A percentile compares a stretch with the other conserved stretches of the same genome.
phyloP scores from a whole-genome alignment of 2,797 vertebrate genomes.

The Amniataba percoides region DNA sequence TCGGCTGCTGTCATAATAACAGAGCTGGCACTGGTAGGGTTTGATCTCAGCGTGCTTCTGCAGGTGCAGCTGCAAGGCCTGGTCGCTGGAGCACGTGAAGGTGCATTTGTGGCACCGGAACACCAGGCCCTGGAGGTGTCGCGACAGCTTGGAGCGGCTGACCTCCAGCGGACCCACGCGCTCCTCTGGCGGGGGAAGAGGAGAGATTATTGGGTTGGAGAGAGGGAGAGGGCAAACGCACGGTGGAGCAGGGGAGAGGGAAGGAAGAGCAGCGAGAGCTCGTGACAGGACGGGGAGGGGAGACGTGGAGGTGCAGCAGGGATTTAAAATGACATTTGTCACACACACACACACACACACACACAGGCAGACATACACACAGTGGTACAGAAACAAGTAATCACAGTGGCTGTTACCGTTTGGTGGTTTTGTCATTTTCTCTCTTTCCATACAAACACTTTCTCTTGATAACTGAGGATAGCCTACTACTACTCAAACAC shows the following conservation, averaged over 20 bases:
- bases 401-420: slow-evolving; percentile 5
- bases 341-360: neutral
- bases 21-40: slow-evolving; percentile 98
- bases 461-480: slow-evolving; percentile 2
- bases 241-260: neutral
- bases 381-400: neutral
- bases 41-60: slow-evolving; percentile 96
- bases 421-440: slow-evolving; percentile 39
- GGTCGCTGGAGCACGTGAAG: slow-evolving; percentile 98
- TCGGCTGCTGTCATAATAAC: slow-evolving; percentile 96
- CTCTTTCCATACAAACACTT: slow-evolving; percentile 33
- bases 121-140: slow-evolving; percentile 95
- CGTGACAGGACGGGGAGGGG: neutral
- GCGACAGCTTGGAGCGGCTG: slow-evolving; percentile 97
- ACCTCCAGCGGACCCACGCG: slow-evolving; percentile 97
- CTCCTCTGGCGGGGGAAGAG: slow-evolving; percentile 88
- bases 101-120: slow-evolving; percentile 99
- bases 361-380: neutral
- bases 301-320: slow-evolving; percentile 4
- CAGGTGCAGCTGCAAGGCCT: slow-evolving; percentile 95
- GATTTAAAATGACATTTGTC: slow-evolving; percentile 6
- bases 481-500: slow-evolving; percentile 3
- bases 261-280: neutral
- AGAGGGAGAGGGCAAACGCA: neutral
- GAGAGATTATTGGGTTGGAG: slow-evolving; percentile 7